Base-by-base conservation (phyloP, 2,797 vertebrate species). In the Perodicticus potto region DNA sequence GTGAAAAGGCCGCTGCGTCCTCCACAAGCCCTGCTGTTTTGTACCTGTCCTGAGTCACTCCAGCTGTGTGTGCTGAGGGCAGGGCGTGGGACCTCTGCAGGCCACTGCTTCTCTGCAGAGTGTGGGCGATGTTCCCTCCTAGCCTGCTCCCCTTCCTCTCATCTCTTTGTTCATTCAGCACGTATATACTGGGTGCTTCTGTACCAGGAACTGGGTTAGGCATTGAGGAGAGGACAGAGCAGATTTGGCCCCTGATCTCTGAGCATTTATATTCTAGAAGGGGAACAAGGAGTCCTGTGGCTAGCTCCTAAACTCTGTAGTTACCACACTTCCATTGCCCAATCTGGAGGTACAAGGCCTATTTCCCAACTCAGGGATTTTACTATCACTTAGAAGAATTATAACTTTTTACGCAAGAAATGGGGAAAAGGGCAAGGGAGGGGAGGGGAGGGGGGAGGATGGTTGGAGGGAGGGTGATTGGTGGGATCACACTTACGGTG, bases 1-100 rank as follows among this genome's bases (percentile, higher is more conserved):
- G 0, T 1, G 57, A 45, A 37, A 76, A 59, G 76, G 67, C 23
- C n/a, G 0, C 1, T 1, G n/a, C 49, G 34, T 8, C 13, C n/a
- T 90, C 13, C 11, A 12, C 67, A 88, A 49, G 22, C 29, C 57
- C 63, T 61, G n/a, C 19, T 22, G 45, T 0, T 19, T 86, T 43
- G 80, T 7, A 55, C 3, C 32, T 11, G 19, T 10, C 20, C 27
- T n/a, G 32, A 23, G 7, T 8, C 14, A 27, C 27, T 81, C 27
- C 5, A 49, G 40, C 61, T 29, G 1, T 8, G 12, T 16, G 32
- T 7, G 1, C 13, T 16, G 17, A 34, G 53, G 55, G 3, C 11
- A n/a, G 59, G 53, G 10, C 0, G 0, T 19, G 5, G 67, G 2
- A 4, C 55, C 73, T 72, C 65, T 11, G 40, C 19, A 29, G 4